phyloP scores from a whole-genome alignment of 2,113 vertebrate species.

The Ondatra zibethicus region DNA sequence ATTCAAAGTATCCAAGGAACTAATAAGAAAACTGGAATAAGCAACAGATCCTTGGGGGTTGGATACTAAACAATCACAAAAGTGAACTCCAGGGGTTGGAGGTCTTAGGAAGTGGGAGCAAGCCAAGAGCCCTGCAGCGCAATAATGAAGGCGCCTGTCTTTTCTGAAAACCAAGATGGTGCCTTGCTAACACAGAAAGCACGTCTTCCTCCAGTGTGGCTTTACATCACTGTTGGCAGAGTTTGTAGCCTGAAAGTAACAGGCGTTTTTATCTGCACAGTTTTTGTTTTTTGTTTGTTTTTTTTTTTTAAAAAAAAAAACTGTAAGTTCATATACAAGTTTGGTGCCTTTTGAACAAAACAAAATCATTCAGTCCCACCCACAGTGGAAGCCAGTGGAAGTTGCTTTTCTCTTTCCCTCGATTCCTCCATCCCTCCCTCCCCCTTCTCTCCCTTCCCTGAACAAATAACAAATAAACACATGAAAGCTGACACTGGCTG shows the following conservation, averaged over 20 bases:
- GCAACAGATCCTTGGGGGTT: background rate
- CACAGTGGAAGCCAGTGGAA: background rate
- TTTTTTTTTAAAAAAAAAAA: too few species aligned
- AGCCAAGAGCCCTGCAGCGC: background rate
- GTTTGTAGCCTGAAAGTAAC: background rate
- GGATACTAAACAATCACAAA: background rate
- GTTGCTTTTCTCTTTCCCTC: background rate
- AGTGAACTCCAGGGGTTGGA: background rate
- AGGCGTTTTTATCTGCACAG: background rate
- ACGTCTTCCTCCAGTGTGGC: background rate
- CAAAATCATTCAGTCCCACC: background rate
- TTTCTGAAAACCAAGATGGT: background rate
- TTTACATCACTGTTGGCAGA: background rate
- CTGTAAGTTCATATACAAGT: background rate
- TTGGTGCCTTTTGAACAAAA: background rate
- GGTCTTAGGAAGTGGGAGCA: background rate
- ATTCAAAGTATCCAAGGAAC: background rate
- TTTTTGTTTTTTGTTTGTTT: too few species aligned
- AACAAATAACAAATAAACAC: too few species aligned
- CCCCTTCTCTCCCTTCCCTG: background rate
- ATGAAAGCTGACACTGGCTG: too few species aligned
- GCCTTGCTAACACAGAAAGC: background rate
- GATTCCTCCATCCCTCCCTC: rapidly evolving
- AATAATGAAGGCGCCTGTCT: background rate
- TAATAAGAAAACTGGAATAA: background rate